These are phyloP conservation scores for Lithophane semibrunnea DNA, from an alignment of 2,888 invertebrate genomes.

Conservation along the genomic window DNA sequence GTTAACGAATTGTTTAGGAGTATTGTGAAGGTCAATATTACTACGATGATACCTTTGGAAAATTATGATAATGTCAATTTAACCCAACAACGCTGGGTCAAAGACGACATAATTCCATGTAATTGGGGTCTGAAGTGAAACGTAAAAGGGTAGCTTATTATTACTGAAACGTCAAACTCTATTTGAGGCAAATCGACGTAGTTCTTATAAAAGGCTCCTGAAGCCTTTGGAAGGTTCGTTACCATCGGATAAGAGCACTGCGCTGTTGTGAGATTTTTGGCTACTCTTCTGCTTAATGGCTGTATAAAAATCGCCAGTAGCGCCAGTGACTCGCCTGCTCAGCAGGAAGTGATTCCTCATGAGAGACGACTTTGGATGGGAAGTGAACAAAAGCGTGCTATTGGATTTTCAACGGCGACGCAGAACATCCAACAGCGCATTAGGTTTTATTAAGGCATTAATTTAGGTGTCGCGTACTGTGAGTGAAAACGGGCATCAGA, in stretches of 20 bases:
- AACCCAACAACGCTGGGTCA: background rate
- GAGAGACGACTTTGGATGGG: background rate
- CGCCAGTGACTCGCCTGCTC: background rate
- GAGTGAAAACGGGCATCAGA: background rate
- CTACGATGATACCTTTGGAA: background rate
- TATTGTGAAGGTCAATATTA: background rate
- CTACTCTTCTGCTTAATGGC: background rate
- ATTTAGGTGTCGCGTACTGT: background rate
- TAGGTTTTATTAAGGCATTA: background rate
- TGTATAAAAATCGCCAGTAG: no score
- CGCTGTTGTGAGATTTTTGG: background rate
- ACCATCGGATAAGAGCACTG: no score
- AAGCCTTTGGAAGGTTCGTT: background rate
- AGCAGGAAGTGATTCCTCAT: background rate
- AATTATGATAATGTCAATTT: background rate
- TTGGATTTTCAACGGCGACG: background rate
- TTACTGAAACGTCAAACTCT: background rate
- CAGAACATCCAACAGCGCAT: background rate
- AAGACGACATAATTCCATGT: background rate
- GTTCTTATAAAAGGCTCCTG: background rate
- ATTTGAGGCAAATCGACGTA: background rate
- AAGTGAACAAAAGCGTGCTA: background rate
- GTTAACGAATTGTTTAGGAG: slow-evolving; percentile 7
- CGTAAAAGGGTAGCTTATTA: background rate
- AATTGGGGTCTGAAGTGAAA: background rate